Percentiles rank a stretch among this genome's conserved stretches.
phyloP scores from a whole-genome alignment of 2,113 vertebrate species.

The Lanius collurio region DNA sequence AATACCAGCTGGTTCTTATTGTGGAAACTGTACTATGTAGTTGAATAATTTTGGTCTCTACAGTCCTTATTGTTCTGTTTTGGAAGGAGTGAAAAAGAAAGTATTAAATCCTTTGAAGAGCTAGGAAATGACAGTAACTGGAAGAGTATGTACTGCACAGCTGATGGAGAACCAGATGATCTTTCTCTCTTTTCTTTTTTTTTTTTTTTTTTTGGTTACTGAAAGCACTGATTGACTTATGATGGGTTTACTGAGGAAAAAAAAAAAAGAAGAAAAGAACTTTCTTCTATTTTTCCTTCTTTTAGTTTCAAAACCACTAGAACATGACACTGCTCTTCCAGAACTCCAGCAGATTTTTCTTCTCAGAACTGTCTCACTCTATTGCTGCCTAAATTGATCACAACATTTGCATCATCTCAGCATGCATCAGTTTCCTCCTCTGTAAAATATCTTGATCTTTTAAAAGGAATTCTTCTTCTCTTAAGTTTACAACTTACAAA shows the following conservation, averaged over 20 bases:
- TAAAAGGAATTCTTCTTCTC: background rate
- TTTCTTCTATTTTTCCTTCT: background rate
- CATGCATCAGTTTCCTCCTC: background rate
- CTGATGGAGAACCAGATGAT: constrained; percentile 20
- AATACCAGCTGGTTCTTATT: constrained; percentile 33
- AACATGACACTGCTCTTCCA: background rate
- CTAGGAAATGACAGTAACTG: constrained; percentile 16
- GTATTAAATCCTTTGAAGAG: constrained; percentile 20
- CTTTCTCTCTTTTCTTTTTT: background rate
- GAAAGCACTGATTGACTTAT: background rate
- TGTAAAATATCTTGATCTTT: background rate
- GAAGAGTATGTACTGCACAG: background rate
- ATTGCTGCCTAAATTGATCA: background rate
- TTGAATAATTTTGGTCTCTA: constrained; percentile 22
- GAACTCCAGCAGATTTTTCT: background rate
- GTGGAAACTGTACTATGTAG: background rate
- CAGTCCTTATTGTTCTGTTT: constrained; percentile 6
- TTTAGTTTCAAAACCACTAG: background rate
- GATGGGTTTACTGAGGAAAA: background rate
- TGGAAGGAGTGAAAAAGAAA: background rate
- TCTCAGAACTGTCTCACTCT: background rate
- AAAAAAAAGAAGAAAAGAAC: background rate
- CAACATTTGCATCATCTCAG: background rate
- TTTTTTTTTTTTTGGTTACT: background rate
- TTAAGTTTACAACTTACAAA: background rate